Conservation (phyloP, 2,888 invertebrate species). For the Teinopalpus imperialis region DNA sequence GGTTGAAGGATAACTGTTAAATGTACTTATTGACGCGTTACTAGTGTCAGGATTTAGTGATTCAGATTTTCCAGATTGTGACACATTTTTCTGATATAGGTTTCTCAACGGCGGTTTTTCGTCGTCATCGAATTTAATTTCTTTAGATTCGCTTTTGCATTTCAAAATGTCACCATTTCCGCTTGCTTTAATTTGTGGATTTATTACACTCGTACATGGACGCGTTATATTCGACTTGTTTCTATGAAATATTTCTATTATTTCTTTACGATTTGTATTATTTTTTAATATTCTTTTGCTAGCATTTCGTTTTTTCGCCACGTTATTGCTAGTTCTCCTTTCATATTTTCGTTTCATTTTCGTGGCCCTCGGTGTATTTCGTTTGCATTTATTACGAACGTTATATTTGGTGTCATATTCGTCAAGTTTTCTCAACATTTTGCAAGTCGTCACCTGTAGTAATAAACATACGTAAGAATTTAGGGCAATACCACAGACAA, state of each 20-base stretch:
- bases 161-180: conserved; percentile 9
- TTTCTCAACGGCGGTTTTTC: too few relatives aligned
- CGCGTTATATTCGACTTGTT: conserved; percentile 4
- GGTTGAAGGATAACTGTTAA: conserved; percentile 40
- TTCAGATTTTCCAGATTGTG: too few relatives aligned
- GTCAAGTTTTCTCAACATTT: not conserved
- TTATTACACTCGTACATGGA: conserved; percentile 9
- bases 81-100: too few relatives aligned
- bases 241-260: not conserved
- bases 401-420: not conserved
- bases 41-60: conserved; percentile 31
- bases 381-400: not conserved
- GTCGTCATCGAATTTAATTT: not conserved
- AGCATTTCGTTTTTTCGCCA: not conserved
- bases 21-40: conserved; percentile 39
- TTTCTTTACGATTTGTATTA: not conserved
- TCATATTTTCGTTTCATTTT: not conserved
- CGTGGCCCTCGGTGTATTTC: not conserved
- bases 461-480: too few relatives aligned
- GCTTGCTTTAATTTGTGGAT: conserved; percentile 8
- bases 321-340: not conserved
- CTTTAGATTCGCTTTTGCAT: conserved; percentile 7
- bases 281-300: not conserved
- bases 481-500: too few relatives aligned
- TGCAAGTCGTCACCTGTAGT: not conserved